Base-by-base conservation (phyloP, 2,797 vertebrate species). In the Falco biarmicus region DNA sequence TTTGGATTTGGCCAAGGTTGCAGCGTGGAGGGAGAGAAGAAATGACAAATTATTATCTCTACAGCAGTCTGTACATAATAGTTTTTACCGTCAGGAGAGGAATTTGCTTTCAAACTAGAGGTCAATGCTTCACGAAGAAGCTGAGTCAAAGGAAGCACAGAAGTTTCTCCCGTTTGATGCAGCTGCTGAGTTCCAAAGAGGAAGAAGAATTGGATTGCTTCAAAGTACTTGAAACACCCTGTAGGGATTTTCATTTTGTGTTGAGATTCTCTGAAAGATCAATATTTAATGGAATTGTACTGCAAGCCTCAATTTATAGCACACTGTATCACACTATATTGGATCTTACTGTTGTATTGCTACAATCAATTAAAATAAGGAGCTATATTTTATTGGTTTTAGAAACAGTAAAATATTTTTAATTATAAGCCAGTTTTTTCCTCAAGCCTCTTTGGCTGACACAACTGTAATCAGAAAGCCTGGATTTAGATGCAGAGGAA, bases 181-280 rank as follows among this genome's bases (percentile, higher is more conserved):
- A 89, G 47, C 61, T 93, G 48, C 87, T 84, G 81, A 75, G n/a
- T 76, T 94, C 66, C 43, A 90, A 89, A 92, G 75, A 89, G 31
- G 68, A 91, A 65, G 60, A 95, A 70, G 84, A 92, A 96, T 11
- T 89, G 56, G 22, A 85, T 65, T 87, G 47, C 71, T 87, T 93
- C 92, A 81, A 89, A 87, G 79, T 87, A 94, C 47, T 53, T 84
- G 84, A 93, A 96, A 84, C 34, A 88, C 69, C 84, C 94, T 2
- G 3, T 12, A 84, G 87, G 76, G 76, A 95, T 88, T 97, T 95
- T 91, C 59, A 94, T 96, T 96, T 94, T 92, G 63, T 89, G 89
- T 53, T 94, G 75, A 78, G 78, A 92, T 89, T 95, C 69, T 95
- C 84, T 69, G 37, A 85, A 93, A 91, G 89, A 93, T 93, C 93